Base-by-base conservation (phyloP, 2,888 invertebrate species). In the Mythimna lalbum region DNA sequence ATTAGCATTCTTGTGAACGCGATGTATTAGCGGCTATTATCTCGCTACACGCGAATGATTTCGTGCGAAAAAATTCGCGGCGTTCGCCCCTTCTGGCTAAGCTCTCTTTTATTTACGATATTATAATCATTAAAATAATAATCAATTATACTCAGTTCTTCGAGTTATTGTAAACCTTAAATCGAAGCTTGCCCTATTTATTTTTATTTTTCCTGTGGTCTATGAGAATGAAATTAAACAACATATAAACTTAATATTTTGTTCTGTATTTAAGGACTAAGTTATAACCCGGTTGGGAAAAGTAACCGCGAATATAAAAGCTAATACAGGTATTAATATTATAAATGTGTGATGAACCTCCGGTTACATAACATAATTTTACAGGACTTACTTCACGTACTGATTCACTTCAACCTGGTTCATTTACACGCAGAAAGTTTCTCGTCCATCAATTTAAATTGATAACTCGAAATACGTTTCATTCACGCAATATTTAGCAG, bases 251-350 rank as follows among this genome's bases (percentile, higher is more conserved):
- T 52, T 5, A 52, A 14, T 23, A 4, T 23, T 52, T 6, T 23
- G 5, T 52, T 23, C 14, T 23, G 14, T 14, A 52, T 52, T 23
- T 52, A 52, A 17, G 52, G 23, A 2, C 6, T 43, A 14, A 43
- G 86, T 14, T 39, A 7, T 17, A 21, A 4, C 23, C 36, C 21
- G 21, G 21, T 57, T 36, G 36, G 21, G 21, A 39, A 21, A 21
- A 36, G 21, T 21, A 36, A 57, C n/a, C n/a, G n/a, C n/a, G n/a
- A n/a, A 33, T 33, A 14, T 23, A 7, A 27, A 53, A 52, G 10
- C 2, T n/a, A n/a, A n/a, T 7, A 56, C 19, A 36, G 33, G 31
- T 31, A 31, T 27, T n/a, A n/a, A 7, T 56, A 33, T 57, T 33
- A 33, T 56, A 9, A 12, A n/a, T n/a, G n/a, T 56, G 14, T n/a